phyloP scores from a whole-genome alignment of 2,113 vertebrate species.

The Camelus dromedarius region DNA sequence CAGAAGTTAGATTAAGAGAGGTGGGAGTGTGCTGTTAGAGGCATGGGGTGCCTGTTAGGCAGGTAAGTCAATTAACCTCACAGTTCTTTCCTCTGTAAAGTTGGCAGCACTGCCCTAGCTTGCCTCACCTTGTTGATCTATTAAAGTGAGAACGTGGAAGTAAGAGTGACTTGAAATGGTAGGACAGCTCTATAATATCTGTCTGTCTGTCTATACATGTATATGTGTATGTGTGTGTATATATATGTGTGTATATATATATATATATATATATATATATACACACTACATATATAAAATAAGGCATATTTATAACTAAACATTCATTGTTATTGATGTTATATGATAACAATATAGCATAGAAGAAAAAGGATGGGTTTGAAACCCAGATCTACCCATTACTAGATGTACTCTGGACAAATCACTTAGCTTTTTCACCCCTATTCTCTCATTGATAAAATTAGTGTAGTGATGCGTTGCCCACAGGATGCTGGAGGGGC shows the following conservation, averaged over 20 bases:
- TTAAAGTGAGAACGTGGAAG: background rate
- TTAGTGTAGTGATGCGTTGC: background rate
- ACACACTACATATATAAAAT: background rate
- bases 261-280: too few species aligned
- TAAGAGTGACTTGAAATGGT: background rate
- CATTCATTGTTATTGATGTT: background rate
- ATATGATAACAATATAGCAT: background rate
- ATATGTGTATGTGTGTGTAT: too few species aligned
- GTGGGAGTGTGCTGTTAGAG: background rate
- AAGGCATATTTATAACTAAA: background rate
- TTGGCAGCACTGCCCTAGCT: background rate
- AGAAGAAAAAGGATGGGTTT: background rate
- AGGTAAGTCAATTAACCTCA: background rate
- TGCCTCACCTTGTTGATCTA: background rate
- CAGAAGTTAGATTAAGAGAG: background rate
- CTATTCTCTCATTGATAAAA: background rate
- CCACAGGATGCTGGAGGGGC: background rate
- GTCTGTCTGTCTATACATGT: background rate
- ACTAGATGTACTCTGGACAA: background rate
- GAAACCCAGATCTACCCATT: background rate
- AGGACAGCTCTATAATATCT: background rate
- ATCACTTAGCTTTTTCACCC: background rate
- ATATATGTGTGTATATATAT: too few species aligned
- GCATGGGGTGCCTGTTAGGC: background rate
- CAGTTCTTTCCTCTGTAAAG: background rate